Evolutionary conservation across 2,113 vertebrate species (phyloP).

Genomic region (Ophthalmolycus amberensis): DNA sequence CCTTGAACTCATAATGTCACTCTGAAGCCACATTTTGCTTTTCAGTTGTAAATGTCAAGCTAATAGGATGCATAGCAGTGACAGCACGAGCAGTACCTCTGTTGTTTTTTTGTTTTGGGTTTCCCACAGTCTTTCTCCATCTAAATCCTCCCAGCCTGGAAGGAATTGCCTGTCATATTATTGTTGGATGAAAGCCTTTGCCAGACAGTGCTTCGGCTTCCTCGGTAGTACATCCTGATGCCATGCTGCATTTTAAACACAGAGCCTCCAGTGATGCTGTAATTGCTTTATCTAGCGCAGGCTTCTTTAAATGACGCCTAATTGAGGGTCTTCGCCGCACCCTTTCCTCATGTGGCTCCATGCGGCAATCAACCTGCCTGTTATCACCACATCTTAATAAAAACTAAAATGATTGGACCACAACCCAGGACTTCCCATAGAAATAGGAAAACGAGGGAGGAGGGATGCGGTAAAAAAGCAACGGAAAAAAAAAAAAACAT

Average conservation of each 20-base stretch:
- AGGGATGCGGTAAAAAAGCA: background rate
- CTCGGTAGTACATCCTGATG: constrained; percentile 53
- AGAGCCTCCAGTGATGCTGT: constrained; percentile 52
- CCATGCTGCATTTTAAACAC: constrained; percentile 39
- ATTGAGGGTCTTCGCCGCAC: constrained; percentile 70
- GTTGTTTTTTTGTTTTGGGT: background rate
- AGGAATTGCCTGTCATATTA: constrained; percentile 32
- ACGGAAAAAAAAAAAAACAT: constrained; percentile 75
- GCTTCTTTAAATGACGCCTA: constrained; percentile 71
- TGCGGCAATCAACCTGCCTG: constrained; percentile 71
- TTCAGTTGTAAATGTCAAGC: constrained; percentile 46
- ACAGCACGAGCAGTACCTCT: background rate
- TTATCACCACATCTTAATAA: constrained; percentile 80
- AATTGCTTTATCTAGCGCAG: constrained; percentile 73
- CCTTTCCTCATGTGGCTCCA: constrained; percentile 76
- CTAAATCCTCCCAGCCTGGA: constrained; percentile 15
- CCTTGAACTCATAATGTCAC: background rate
- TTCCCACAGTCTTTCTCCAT: constrained; percentile 25
- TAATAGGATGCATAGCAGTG: background rate
- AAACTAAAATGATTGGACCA: constrained; percentile 79
- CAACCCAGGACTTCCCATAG: constrained; percentile 72
- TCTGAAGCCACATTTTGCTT: background rate
- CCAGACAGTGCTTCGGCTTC: constrained; percentile 33
- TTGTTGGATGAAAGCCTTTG: constrained; percentile 42
- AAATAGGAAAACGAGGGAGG: constrained; percentile 48